A percentile compares a stretch with the other conserved stretches of the same genome.
These are phyloP conservation scores for Aulostomus chinensis DNA, from an alignment of 2,797 vertebrate species.

Conservation along the genomic window DNA sequence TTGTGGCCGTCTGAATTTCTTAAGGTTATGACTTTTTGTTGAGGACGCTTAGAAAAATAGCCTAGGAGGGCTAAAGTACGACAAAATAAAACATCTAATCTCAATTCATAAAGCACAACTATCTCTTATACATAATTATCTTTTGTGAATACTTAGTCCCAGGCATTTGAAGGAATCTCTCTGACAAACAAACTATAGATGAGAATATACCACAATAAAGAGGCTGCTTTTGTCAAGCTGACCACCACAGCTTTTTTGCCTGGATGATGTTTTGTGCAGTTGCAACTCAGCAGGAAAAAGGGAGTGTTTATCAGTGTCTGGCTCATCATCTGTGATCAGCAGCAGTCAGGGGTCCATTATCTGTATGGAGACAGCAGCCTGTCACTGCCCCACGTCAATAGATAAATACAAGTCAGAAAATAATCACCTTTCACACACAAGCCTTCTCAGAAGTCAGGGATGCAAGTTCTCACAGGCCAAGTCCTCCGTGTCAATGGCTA, in stretches of 20 bases:
- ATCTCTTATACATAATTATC: no score
- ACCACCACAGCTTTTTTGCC: background rate
- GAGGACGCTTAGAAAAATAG: no score
- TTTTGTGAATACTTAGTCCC: no score
- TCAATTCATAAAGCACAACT: no score
- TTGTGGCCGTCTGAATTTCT: no score
- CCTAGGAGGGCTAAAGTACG: no score
- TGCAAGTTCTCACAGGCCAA: slow-evolving; percentile 5
- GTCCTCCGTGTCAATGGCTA: background rate
- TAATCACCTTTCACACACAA: slow-evolving; percentile 76
- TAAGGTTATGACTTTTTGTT: no score
- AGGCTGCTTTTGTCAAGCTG: background rate
- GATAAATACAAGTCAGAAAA: slow-evolving; percentile 72
- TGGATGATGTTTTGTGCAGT: slow-evolving; percentile 13
- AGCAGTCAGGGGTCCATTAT: slow-evolving; percentile 68
- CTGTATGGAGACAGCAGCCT: slow-evolving; percentile 60
- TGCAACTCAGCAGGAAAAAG: background rate
- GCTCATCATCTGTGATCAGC: slow-evolving; percentile 50
- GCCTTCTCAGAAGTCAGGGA: slow-evolving; percentile 71
- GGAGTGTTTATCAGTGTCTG: slow-evolving; percentile 65
- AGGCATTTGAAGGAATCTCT: no score
- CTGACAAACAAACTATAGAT: no score
- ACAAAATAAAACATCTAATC: no score
- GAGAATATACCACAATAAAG: no score
- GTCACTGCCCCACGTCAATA: slow-evolving; percentile 30